Evolutionary conservation across 2,113 vertebrate species (phyloP), one percentile per base, ranked within the genome.

Genomic region (Lucifuga dentata): DNA sequence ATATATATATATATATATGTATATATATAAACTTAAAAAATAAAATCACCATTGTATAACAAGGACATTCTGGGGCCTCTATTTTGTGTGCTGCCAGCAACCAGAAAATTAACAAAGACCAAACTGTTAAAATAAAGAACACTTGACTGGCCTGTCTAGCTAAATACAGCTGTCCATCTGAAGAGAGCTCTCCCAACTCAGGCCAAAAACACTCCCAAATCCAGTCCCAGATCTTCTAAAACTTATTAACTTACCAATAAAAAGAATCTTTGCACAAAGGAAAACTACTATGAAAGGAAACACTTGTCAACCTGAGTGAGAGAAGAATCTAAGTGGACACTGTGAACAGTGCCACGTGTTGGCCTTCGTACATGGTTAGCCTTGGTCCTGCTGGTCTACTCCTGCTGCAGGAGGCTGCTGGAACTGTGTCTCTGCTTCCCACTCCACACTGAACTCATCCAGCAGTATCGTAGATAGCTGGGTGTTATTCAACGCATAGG

Each of bases 291-390:
- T 88, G 88, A 92, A 88, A 90, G 88, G 76, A 91, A 92, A 91
- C 87, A 89, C 86, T 89, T 92, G 92, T 94, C 88, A 92, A 98
- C 96, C 96, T 97, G 96, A 98, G 96, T 94, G 93, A 76, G 90
- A 91, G 76, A 79, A 86, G 86, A 91, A 85, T 89, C 88, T 72
- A 73, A 79, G 81, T 76, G 87, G 91, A 91, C 90, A 82, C 90
- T 73, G 83, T 79, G 81, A 88, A 85, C 69, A 84, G 56, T 3
- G 72, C 53, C 68, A 3, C 44, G 50, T 80, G 68, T 48, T 66
- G 78, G 80, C 86, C 84, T 89, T 88, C 80, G 60, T 85, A 73
- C 62, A n/a, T 61, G 41, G 48, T 86, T 61, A 92, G 85, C 86
- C 86, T 81, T 90, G 89, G 64, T 89, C 83, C 65, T 85, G 84